phyloP scores from a whole-genome alignment of 2,888 invertebrate species.

The Alcis repandata region DNA sequence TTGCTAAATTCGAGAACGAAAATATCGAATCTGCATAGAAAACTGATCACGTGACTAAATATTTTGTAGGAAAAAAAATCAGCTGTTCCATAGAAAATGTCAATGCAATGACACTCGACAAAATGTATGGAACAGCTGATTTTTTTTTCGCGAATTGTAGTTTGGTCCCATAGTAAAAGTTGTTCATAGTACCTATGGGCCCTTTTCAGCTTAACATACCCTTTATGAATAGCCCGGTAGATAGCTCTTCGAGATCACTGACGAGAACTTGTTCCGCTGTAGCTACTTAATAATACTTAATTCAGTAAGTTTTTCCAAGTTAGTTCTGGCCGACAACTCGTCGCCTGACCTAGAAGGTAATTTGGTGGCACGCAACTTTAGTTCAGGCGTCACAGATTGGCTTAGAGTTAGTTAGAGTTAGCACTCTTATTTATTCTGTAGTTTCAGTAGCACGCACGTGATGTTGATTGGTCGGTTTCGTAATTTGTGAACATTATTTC shows the following conservation, averaged over 20 bases:
- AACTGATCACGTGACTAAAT: too few species aligned
- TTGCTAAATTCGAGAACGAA: too few species aligned
- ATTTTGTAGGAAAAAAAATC: too few species aligned
- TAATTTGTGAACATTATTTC: slow-evolving; percentile 22
- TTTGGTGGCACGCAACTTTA: slow-evolving; percentile 32
- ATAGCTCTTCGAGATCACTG: background rate
- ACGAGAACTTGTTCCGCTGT: background rate
- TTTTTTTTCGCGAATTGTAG: too few species aligned
- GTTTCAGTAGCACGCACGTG: slow-evolving; percentile 12
- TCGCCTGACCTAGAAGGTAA: slow-evolving; percentile 45
- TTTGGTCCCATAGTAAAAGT: too few species aligned
- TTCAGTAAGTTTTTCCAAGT: slow-evolving; percentile 10
- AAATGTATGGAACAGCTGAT: too few species aligned
- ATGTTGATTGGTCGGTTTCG: slow-evolving; percentile 17
- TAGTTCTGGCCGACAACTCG: slow-evolving; percentile 21
- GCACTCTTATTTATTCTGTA: background rate
- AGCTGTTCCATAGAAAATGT: too few species aligned
- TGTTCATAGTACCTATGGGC: too few species aligned
- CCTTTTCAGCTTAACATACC: too few species aligned
- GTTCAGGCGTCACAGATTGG: slow-evolving; percentile 21
- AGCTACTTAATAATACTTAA: slow-evolving; percentile 5
- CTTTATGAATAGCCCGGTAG: too few species aligned
- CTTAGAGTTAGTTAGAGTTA: slow-evolving; percentile 12
- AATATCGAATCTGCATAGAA: too few species aligned
- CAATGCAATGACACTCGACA: too few species aligned